Base-by-base conservation (phyloP, 2,888 invertebrate genomes). In the Notodromas monacha region DNA sequence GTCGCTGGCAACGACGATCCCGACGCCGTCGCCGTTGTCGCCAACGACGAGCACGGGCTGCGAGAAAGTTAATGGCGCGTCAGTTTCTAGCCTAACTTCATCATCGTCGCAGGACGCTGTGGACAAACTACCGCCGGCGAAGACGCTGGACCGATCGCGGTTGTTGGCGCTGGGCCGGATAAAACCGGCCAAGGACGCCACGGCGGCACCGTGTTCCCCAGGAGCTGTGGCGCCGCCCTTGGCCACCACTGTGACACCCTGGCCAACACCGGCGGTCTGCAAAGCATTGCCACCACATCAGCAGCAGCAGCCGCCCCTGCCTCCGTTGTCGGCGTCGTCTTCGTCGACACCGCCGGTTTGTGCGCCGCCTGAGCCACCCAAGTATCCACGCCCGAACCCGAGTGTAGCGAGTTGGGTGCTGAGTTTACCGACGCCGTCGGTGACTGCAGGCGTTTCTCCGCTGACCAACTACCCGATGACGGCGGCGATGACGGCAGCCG, bases 211-310 rank as follows among this genome's bases (percentile, higher is more conserved):
- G 8, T 16, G 21, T 30, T 16, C 30, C 12, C 30, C 30, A 12
- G 15, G 30, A 12, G 11, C 26, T 4, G 5, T 13, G 10, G 14
- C 27, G 6, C 27, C 31, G 8, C 14, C 16, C n/a, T 21, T 31
- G 5, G 14, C 32, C 15, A 26, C 29, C 11, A 34, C 38, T 3
- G 32, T 30, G 10, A 34, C 36, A 4, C 33, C 39, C 15, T 26
- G 36, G 12, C 33, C 37, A 8, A 28, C 36, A n/a, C 21, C 21
- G n/a, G n/a, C 21, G 8, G n/a, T n/a, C n/a, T n/a, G n/a, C n/a
- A n/a, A n/a, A n/a, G n/a, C n/a, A n/a, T n/a, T n/a, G n/a, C n/a
- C n/a, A n/a, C n/a, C n/a, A n/a, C n/a, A n/a, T n/a, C n/a, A n/a
- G n/a, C 21, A 6, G 6, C 21, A 21, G 21, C 21, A 6, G 6